Percentiles rank a stretch among this genome's conserved stretches.
Evolutionary conservation across 2,888 invertebrate species (phyloP).

Genomic region (Amitus sp.): DNA sequence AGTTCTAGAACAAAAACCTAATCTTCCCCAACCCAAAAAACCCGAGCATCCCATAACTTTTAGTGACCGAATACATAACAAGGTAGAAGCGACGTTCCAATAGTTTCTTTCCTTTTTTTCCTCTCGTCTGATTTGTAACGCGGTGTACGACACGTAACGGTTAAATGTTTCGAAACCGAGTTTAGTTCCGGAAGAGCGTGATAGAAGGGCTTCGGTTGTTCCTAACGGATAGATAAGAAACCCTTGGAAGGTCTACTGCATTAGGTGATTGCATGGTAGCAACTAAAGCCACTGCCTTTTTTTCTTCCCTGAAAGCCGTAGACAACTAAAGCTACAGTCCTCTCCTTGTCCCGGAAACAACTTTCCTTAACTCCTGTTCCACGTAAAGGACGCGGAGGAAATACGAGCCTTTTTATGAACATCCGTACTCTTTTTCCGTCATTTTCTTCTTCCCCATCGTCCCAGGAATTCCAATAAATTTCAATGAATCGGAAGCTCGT

Average conservation of each 20-base stretch:
- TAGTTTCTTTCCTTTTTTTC: slow-evolving; percentile 11
- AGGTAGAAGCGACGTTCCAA: neutral
- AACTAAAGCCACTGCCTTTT: slow-evolving; percentile 41
- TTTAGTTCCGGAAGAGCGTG: slow-evolving; percentile 9
- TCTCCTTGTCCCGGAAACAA: slow-evolving; percentile 35
- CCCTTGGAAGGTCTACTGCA: slow-evolving; percentile 45
- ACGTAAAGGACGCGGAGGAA: slow-evolving; percentile 47
- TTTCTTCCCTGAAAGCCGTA: slow-evolving; percentile 5
- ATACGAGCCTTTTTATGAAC: slow-evolving; percentile 29
- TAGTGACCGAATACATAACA: neutral
- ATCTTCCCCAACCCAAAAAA: no score
- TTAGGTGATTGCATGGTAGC: slow-evolving; percentile 57
- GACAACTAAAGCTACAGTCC: slow-evolving; percentile 5
- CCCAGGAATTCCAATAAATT: neutral
- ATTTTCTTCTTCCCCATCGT: neutral
- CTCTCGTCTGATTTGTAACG: slow-evolving; percentile 18
- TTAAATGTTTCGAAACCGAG: slow-evolving; percentile 11
- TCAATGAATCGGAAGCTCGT: neutral
- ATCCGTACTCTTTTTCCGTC: slow-evolving; percentile 2
- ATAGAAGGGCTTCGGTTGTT: slow-evolving; percentile 12
- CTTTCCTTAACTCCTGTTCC: slow-evolving; percentile 31
- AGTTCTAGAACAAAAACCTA: no score
- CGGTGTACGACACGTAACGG: slow-evolving; percentile 12
- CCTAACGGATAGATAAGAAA: slow-evolving; percentile 12
- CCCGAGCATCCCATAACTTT: neutral